A percentile compares a stretch with the other conserved stretches of the same genome.
These are phyloP conservation scores for Cotesia chilonis DNA, from an alignment of 1,140 invertebrate species.

Conservation along the genomic window DNA sequence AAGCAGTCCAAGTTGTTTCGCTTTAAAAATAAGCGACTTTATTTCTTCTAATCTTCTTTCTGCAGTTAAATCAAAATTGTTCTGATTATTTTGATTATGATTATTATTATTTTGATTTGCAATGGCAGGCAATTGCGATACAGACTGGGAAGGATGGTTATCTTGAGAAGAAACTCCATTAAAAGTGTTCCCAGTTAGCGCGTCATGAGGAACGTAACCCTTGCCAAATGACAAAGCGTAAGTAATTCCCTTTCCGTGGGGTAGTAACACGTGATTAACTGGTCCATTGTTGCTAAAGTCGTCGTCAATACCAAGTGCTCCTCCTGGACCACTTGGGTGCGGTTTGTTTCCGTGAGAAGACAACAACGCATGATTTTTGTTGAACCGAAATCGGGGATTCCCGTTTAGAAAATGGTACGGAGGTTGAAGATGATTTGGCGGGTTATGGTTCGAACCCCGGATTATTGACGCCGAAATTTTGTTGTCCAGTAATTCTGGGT, in stretches of 20 bases:
- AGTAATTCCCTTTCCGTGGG: constrained; percentile 52
- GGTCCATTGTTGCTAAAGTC: constrained; percentile 54
- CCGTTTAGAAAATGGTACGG: background rate
- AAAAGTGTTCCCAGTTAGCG: constrained; percentile 39
- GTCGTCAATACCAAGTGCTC: constrained; percentile 41
- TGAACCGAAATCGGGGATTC: background rate
- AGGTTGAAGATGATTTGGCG: constrained; percentile 1
- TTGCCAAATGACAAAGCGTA: constrained; percentile 51
- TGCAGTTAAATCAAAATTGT: constrained; percentile 6
- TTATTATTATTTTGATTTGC: background rate
- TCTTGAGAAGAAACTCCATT: constrained; percentile 36
- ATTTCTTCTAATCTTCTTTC: constrained; percentile 2
- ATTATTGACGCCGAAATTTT: constrained; percentile 13
- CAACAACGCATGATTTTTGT: constrained; percentile 37
- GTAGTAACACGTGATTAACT: constrained; percentile 50
- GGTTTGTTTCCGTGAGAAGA: background rate
- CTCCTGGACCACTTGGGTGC: too few relatives aligned
- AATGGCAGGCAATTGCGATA: background rate
- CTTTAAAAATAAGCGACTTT: background rate
- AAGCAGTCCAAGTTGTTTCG: background rate
- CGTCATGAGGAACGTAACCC: constrained; percentile 55
- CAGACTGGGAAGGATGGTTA: background rate
- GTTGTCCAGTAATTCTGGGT: constrained; percentile 32
- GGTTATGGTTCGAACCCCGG: background rate
- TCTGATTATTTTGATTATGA: background rate